Evolutionary conservation across 1,140 invertebrate species (phyloP).

Genomic region (Laupala kohalensis): DNA sequence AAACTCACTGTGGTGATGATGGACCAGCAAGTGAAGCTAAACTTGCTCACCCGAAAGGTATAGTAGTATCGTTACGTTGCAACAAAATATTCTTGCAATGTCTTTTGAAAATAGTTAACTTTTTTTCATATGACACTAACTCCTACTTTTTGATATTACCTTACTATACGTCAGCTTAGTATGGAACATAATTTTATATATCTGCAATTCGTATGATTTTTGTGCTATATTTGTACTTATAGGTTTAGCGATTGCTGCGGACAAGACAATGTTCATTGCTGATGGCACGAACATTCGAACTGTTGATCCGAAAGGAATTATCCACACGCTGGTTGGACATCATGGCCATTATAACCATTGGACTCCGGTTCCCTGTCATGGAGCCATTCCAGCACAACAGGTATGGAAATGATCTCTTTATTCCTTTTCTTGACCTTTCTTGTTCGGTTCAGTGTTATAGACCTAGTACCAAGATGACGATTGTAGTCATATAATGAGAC

Average conservation of each 20-base stretch:
- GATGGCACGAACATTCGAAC: conserved; percentile 87
- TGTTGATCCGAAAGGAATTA: conserved; percentile 81
- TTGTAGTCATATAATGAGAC: too few species aligned
- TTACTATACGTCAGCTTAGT: too few species aligned
- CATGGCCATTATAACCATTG: conserved; percentile 84
- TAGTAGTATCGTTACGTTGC: too few species aligned
- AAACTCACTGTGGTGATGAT: conserved; percentile 82
- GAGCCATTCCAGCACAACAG: conserved; percentile 58
- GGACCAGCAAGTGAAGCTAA: conserved; percentile 78
- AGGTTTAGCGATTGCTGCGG: conserved; percentile 77
- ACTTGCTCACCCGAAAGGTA: conserved; percentile 90
- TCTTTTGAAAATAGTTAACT: too few species aligned
- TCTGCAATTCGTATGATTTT: too few species aligned
- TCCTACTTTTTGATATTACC: too few species aligned
- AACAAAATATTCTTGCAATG: too few species aligned
- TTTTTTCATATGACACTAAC: too few species aligned
- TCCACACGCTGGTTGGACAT: conserved; percentile 85
- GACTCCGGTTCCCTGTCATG: conserved; percentile 73
- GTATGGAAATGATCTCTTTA: conserved; percentile 23
- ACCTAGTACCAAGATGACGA: too few species aligned
- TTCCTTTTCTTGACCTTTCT: too few species aligned
- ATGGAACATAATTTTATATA: too few species aligned
- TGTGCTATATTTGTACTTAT: conserved; percentile 16
- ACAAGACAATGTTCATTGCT: conserved; percentile 86
- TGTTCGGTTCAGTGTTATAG: too few species aligned